Base-by-base conservation (phyloP, 2,888 invertebrate species). In the Cheilosia vulpina region DNA sequence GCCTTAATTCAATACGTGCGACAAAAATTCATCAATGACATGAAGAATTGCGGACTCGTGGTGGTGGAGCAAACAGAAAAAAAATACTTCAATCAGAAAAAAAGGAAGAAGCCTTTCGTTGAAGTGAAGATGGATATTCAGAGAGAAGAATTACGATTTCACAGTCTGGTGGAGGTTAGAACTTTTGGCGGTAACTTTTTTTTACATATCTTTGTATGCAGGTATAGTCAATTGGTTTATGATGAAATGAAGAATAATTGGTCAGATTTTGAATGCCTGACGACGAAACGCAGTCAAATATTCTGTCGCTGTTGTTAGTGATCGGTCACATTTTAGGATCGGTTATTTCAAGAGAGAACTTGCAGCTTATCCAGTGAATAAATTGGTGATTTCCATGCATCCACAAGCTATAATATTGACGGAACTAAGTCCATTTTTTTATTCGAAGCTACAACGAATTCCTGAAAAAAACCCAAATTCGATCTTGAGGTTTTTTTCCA, bases 1-100 rank as follows among this genome's bases (percentile, higher is more conserved):
- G 53, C 53, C 62, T 72, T 81, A 81, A 85, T 85, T 81, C 76
- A 77, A 85, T 85, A 72, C 85, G 85, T 85, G 85, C 85, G 85
- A 85, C 85, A 85, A 85, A n/a, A 81, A 85, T 85, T 85, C 81
- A 85, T 85, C 85, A 85, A 85, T 85, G 85, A 81, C 85, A 81
- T 77, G 80, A 81, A 68, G 85, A 72, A 85, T 76, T 77, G 45
- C n/a, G 76, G 66, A 66, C 55, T 53, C 45, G 66, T 68, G 55
- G 41, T 60, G 71, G 62, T 24, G 71, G 57, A 45, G 19, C 17
- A 19, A 5, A 13, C 6, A 17, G 2, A 4, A 34, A 71, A 21
- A 62, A 72, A 76, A 11, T 41, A 27, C 27, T 62, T 9, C 9
- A 5, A n/a, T 80, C 9, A 34, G 31, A 47, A 47, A 72, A 72